phyloP scores from a whole-genome alignment of 64 coral and sea anemone genomes.

The Pocillopora damicornis region DNA sequence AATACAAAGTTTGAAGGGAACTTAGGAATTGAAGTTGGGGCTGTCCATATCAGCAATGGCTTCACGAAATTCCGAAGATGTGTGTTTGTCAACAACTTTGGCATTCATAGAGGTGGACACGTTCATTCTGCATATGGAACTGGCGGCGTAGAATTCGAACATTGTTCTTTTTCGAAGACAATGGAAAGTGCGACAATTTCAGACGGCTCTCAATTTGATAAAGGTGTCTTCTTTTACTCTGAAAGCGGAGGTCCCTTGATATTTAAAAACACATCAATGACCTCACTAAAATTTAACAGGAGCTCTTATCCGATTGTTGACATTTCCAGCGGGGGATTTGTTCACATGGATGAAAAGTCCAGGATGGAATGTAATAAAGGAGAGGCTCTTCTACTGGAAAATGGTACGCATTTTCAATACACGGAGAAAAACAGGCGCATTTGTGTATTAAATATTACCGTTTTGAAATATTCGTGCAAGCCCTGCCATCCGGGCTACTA shows the following conservation, averaged over 20 bases:
- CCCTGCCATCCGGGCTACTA: conserved; percentile 30
- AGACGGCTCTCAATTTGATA: not conserved
- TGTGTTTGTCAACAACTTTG: conserved; percentile 3
- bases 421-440: not conserved
- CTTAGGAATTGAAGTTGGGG: not conserved
- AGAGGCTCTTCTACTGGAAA: not conserved
- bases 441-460: not conserved
- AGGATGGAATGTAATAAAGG: not conserved
- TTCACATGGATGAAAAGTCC: not conserved
- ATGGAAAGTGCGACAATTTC: not conserved
- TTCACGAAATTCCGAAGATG: not conserved
- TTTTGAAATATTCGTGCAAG: conserved; percentile 41
- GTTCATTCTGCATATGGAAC: conserved; percentile 19
- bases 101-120: not conserved
- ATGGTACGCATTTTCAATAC: not conserved
- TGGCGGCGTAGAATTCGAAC: not conserved
- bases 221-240: not conserved
- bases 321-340: not conserved
- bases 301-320: not conserved
- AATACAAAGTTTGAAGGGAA: conserved; percentile 2
- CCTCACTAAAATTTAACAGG: too few species aligned
- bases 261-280: not conserved
- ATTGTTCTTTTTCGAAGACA: not conserved
- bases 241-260: not conserved
- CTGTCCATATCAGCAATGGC: not conserved